These are phyloP conservation scores for Morpho deidamia DNA, from an alignment of 2,888 invertebrate genomes.

Conservation along the genomic window DNA sequence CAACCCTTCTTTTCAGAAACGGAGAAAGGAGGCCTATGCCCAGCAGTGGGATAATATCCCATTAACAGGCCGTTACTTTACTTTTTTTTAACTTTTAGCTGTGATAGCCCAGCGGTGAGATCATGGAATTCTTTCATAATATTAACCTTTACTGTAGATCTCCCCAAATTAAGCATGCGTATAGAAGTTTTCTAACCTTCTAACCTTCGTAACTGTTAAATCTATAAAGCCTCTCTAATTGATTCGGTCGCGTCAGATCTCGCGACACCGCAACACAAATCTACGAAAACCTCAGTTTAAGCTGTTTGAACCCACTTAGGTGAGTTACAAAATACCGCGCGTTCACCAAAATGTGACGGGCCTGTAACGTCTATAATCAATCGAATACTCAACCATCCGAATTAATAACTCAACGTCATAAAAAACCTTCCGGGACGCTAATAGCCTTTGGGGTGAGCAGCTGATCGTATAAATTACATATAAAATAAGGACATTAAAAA, in stretches of 20 bases:
- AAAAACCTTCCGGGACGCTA: slow-evolving; percentile 57
- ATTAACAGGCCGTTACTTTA: too few relatives aligned
- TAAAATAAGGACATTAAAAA: slow-evolving; percentile 74
- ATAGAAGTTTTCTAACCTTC: too few relatives aligned
- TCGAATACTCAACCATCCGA: slow-evolving; percentile 30
- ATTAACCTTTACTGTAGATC: too few relatives aligned
- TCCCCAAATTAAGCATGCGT: too few relatives aligned
- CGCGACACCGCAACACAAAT: slow-evolving; percentile 11
- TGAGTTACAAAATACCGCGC: slow-evolving; percentile 16
- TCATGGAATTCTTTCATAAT: too few relatives aligned
- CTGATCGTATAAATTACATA: slow-evolving; percentile 69
- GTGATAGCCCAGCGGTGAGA: too few relatives aligned
- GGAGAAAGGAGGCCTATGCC: too few relatives aligned
- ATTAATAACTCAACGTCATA: slow-evolving; percentile 37
- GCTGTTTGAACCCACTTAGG: not conserved
- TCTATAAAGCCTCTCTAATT: slow-evolving; percentile 68
- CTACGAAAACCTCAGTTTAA: slow-evolving; percentile 11
- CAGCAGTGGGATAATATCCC: too few relatives aligned
- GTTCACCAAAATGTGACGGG: slow-evolving; percentile 18
- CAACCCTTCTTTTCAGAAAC: too few relatives aligned
- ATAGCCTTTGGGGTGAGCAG: slow-evolving; percentile 69
- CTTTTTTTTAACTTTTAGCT: too few relatives aligned
- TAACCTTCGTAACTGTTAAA: slow-evolving; percentile 50
- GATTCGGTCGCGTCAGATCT: slow-evolving; percentile 45
- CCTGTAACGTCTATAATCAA: slow-evolving; percentile 27